Percentiles rank a stretch among this genome's conserved stretches.
phyloP scores from a whole-genome alignment of 2,113 vertebrate species.

The Callospermophilus lateralis region DNA sequence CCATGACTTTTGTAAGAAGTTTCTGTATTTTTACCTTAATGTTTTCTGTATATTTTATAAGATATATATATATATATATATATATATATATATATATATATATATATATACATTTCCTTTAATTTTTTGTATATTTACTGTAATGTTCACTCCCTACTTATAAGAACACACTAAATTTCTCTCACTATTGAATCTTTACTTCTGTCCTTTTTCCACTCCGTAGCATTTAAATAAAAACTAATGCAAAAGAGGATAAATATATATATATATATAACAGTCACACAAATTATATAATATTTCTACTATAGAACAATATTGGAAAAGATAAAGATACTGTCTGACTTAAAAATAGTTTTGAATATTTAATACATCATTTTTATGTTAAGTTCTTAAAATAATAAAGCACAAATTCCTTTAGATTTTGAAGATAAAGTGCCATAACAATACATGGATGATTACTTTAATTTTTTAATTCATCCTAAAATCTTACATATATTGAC shows the following conservation, averaged over 20 bases:
- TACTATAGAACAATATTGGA: background rate
- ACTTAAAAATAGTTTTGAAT: background rate
- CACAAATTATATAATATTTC: background rate
- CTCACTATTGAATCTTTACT: background rate
- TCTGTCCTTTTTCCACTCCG: background rate
- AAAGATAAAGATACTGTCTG: background rate
- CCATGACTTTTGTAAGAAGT: background rate
- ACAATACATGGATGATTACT: background rate
- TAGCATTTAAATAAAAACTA: background rate
- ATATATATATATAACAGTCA: background rate
- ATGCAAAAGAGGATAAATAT: background rate
- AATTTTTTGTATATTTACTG: background rate
- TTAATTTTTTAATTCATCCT: slow-evolving; percentile 40
- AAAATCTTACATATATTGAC: background rate
- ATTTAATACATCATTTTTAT: background rate
- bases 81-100: no score
- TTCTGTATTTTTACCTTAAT: background rate
- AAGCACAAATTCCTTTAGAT: background rate
- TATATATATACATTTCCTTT: background rate
- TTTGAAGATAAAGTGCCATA: background rate
- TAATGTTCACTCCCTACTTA: background rate
- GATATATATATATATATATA: background rate
- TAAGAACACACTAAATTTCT: background rate
- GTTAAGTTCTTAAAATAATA: slow-evolving; percentile 14
- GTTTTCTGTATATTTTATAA: background rate